Evolutionary conservation across 1,140 invertebrate species (phyloP), one percentile per base, ranked within the genome.

Genomic region (Temnothorax longispinosus): DNA sequence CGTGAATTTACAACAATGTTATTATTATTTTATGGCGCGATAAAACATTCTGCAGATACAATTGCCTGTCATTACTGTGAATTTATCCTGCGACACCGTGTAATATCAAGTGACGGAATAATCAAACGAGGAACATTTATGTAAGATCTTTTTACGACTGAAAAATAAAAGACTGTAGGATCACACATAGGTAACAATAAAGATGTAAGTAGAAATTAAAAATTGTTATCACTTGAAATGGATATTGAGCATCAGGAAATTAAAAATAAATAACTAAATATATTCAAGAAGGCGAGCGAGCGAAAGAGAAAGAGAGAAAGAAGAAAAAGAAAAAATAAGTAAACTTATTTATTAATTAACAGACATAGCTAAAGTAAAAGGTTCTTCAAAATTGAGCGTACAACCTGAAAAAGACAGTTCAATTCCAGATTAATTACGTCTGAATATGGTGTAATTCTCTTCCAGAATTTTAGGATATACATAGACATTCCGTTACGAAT

Each of bases 1-100:
- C 6, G 65, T 47, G 18, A 82, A 82, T 82, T 82, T 74, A 60
- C 67, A 18, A n/a, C 67, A 44, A 50, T 32, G 38, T 56, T 32
- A 50, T 41, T 82, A 82, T 82, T 54, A 54, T 15, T 54, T 82
- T 82, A 74, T 74, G 80, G 18, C 67, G 18, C 27, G 52, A 72
- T 75, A 60, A 84, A 60, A 72, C 41, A 50, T 74, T 74, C n/a
- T 56, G 32, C 18, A 38, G 44, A 47, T 32, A 75, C 41, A 84
- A 75, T 72, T 21, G 21, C 54, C 56, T 60, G 60, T 75, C 54
- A 60, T 62, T 27, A 56, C 18, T 47, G n/a, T n/a, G 21, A 75
- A 74, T 84, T 74, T 3, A 62, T 60, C 11, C 8, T 58, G 27
- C 35, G 78, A 44, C 77, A 69, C 52, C 44, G 27, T 15, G 7